These are phyloP conservation scores for Vulpes ferrilata DNA, from an alignment of 2,113 vertebrate species.

Conservation along the genomic window DNA sequence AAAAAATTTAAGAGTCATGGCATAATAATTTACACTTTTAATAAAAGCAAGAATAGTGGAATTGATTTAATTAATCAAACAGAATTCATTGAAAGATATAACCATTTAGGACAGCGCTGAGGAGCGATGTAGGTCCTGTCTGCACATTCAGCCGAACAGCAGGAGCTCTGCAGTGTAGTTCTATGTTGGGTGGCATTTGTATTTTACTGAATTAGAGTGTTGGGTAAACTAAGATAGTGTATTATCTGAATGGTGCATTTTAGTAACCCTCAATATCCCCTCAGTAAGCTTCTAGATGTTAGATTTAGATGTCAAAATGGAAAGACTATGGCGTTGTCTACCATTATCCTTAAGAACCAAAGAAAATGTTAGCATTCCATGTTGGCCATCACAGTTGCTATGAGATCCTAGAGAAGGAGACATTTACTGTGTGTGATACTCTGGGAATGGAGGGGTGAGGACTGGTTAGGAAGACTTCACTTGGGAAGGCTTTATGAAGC, in stretches of 20 bases:
- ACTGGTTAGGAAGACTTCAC: background rate
- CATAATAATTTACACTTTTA: background rate
- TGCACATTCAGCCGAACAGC: background rate
- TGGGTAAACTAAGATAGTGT: background rate
- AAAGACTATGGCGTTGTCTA: background rate
- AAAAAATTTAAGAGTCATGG: slow-evolving; percentile 1
- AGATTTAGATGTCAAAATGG: background rate
- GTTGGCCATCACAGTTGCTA: background rate
- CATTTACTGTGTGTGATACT: background rate
- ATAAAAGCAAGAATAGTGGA: background rate
- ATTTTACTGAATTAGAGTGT: background rate
- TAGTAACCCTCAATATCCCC: background rate
- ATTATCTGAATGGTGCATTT: background rate
- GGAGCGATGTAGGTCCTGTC: background rate
- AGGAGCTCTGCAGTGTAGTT: background rate
- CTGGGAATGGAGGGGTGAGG: background rate
- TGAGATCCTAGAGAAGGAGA: background rate
- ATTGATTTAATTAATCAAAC: background rate
- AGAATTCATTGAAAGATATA: background rate
- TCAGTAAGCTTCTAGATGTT: background rate
- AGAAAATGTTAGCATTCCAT: background rate
- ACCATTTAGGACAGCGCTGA: background rate
- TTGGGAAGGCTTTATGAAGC: background rate
- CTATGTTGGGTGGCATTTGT: background rate
- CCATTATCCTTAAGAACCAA: background rate